Evolutionary conservation across 2,888 invertebrate genomes (phyloP), one percentile per base, ranked within the genome.

Genomic region (Lasioglossum vierecki): DNA sequence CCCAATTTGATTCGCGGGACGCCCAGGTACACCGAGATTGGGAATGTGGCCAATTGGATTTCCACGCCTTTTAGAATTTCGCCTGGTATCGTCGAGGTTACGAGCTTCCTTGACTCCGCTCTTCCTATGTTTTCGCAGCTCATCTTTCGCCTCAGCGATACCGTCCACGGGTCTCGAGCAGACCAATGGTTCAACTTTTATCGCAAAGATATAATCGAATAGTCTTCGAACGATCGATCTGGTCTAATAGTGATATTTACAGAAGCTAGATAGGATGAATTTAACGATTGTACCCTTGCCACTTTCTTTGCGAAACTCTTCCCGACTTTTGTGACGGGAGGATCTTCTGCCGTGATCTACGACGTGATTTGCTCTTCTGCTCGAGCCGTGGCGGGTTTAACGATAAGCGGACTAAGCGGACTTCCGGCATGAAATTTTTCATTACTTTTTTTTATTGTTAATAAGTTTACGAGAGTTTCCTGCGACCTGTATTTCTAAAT

Each of bases 11-110:
- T 70, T 57, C 70, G 15, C n/a, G 73, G 63, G 41, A 84, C 63
- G 53, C 39, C 53, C 84, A 63, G 84, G 78, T 84, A 74, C 84
- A 84, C 44, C 74, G 70, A 44, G 44, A 76, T 76, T 79, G 72
- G 72, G 76, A 85, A 76, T 79, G 41, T 57, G 72, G 76, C 79
- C 84, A 68, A 85, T 68, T 73, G 76, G 41, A 46, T 78, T 70
- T 74, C 39, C 77, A 66, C 66, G 53, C 26, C 53, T 76, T 49
- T 22, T 18, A 72, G 66, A 72, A 76, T 73, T 76, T 84, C 35
- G 35, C n/a, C 22, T 11, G 68, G 39, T 26, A 30, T 30, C 68
- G 68, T 22, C 41, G 68, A 41, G 39, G 22, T 18, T 35, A 11
- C 18, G 68, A 68, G 22, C 39, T 4, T 22, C 39, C 11, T 35